Base-by-base conservation (phyloP, 2,797 vertebrate genomes). In the Bryconaethiops microstoma region DNA sequence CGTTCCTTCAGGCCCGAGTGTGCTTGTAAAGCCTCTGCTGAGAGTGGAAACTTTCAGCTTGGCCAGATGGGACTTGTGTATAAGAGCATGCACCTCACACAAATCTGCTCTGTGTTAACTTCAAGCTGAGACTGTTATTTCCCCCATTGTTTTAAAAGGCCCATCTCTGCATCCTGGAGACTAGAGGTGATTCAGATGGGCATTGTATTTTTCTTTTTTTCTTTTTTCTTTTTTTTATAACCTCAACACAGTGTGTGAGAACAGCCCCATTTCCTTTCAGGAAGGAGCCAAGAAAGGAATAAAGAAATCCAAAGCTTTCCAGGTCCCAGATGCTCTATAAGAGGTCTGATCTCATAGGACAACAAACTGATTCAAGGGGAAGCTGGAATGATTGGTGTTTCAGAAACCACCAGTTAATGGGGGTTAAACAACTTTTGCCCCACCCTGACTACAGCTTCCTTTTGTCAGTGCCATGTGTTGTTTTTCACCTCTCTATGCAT, bases 261-360 rank as follows among this genome's bases (percentile, higher is more conserved):
- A 90, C 86, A 86, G 86, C 78, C 86, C 84, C 71, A 89, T 93
- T 93, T 94, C 93, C 94, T 94, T 90, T 77, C 89, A 94, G 93
- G 93, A 94, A 94, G 90, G 83, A 85, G 40, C 25, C 65, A 68
- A 74, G 91, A 63, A 74, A 42, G 57, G 67, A 72, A 82, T 72
- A 82, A 71, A 76, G 73, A 40, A 25, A 67, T 54, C n/a, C 42
- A 55, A 57, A 57, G 59, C 59, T 42, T 64, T 63, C 16, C 59
- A 71, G 68, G 21, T 77, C 74, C 60, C 69, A 59, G 60, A 73
- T 82, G 60, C 60, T 71, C 17, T 4, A 52, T 9, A 21, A 35
- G 6, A 65, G 67, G 48, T 54, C 50, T 48, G 19, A 48, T 77
- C 68, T 72, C 39, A 16, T 2, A 16, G 59, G 54, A 29, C 57